phyloP scores from a whole-genome alignment of 2,113 vertebrate species.

The Alexandromys fortis region DNA sequence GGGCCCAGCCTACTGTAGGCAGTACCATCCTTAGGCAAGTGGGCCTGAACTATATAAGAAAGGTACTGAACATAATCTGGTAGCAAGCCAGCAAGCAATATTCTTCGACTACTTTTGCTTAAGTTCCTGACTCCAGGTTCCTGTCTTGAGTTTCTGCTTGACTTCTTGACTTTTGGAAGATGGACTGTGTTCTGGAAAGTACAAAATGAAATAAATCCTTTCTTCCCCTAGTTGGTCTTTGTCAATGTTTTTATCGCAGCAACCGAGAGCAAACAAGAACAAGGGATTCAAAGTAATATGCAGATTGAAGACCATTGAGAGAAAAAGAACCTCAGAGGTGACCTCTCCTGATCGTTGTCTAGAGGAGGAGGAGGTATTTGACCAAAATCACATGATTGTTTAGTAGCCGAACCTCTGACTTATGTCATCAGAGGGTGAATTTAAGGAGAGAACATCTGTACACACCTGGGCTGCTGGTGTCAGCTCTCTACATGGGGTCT shows the following conservation, averaged over 20 bases:
- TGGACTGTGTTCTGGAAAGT: background rate
- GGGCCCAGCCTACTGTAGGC: background rate
- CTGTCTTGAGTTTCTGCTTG: background rate
- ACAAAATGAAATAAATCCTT: background rate
- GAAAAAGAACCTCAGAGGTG: background rate
- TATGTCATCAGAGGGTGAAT: accelerated
- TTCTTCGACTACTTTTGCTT: too few relatives aligned
- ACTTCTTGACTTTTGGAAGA: background rate
- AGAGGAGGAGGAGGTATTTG: background rate
- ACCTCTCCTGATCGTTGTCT: background rate
- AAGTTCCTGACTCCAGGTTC: background rate
- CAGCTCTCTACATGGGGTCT: background rate
- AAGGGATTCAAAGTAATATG: background rate
- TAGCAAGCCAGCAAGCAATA: background rate
- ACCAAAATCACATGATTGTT: background rate
- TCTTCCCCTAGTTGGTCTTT: background rate
- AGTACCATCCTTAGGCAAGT: background rate
- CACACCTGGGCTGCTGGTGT: background rate
- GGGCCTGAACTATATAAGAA: background rate
- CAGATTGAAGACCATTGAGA: background rate
- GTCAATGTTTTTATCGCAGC: background rate
- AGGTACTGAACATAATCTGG: background rate
- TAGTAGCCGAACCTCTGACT: background rate
- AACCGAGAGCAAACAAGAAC: background rate
- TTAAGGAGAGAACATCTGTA: background rate